Conservation (phyloP, 2,113 vertebrate genomes). For the Motacilla alba region DNA sequence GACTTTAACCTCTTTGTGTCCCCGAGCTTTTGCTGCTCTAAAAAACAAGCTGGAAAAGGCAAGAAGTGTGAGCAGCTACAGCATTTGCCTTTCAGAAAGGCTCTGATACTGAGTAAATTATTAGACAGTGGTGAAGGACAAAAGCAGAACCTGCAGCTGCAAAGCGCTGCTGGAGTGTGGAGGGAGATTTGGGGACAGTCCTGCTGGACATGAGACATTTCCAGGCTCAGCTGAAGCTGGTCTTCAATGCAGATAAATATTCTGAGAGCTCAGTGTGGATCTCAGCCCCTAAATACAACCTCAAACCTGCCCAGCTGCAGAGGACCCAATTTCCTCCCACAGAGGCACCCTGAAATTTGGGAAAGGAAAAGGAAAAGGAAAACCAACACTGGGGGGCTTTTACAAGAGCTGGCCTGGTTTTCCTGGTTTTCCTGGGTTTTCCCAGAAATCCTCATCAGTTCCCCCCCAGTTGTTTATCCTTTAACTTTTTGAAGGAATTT, state of each 20-base stretch:
- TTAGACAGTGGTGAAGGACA: neutral
- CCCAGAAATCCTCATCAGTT: no score
- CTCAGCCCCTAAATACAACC: fast-evolving
- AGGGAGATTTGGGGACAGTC: neutral
- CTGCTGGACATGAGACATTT: neutral
- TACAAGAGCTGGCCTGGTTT: neutral
- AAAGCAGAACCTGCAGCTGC: neutral
- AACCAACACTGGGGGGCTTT: fast-evolving
- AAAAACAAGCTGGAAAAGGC: neutral
- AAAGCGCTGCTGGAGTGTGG: fast-evolving
- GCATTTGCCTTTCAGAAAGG: neutral
- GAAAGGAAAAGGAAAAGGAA: neutral
- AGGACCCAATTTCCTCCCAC: fast-evolving
- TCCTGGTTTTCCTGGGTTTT: neutral
- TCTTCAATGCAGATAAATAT: fast-evolving
- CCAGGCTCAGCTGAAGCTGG: neutral
- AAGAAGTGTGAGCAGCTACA: neutral
- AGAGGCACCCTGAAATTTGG: neutral
- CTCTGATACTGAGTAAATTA: neutral
- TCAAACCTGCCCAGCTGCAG: neutral
- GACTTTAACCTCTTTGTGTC: neutral
- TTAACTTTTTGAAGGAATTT: no score
- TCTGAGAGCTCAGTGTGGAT: neutral
- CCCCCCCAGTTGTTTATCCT: no score
- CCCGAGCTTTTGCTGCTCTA: neutral